A percentile compares a stretch with the other conserved stretches of the same genome.
phyloP scores from a whole-genome alignment of 1,140 invertebrate genomes.

The Zaprionus kolodkinae region DNA sequence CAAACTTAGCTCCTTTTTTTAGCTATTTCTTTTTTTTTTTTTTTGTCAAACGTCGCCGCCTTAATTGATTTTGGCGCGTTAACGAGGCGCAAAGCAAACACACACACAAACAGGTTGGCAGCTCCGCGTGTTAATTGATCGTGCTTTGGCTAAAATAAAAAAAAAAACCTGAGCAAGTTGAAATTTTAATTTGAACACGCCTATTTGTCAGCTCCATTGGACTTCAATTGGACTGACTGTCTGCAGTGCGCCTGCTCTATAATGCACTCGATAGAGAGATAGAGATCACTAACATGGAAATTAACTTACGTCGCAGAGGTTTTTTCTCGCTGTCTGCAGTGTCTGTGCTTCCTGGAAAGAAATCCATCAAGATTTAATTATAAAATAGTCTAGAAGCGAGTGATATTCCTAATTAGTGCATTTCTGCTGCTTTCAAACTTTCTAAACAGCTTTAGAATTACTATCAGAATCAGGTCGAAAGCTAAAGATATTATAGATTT shows the following conservation, averaged over 20 bases:
- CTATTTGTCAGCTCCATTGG: conserved; percentile 1
- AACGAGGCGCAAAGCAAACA: conserved; percentile 71
- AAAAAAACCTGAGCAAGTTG: conserved; percentile 12
- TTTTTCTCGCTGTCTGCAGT: no score
- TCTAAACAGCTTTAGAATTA: no score
- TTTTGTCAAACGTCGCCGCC: conserved; percentile 40
- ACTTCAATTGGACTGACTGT: neutral
- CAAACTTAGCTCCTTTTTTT: conserved; percentile 54
- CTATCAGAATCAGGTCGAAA: neutral
- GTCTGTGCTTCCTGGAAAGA: neutral
- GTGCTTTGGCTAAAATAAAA: conserved; percentile 21
- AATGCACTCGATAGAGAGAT: neutral
- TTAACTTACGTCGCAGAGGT: neutral
- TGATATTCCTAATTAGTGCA: neutral
- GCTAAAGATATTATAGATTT: no score
- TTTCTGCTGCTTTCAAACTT: no score
- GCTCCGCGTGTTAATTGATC: conserved; percentile 64
- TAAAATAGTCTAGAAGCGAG: neutral
- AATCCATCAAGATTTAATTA: neutral
- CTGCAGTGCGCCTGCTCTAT: no score
- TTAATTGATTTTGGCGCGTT: conserved; percentile 78
- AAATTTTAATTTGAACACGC: conserved; percentile 54
- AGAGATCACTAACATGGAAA: conserved; percentile 1
- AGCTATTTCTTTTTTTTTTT: conserved; percentile 29
- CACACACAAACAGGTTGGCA: conserved; percentile 50